A percentile compares a stretch with the other conserved stretches of the same genome.
phyloP scores from a whole-genome alignment of 1,140 invertebrate species.

The Lineus longissimus region DNA sequence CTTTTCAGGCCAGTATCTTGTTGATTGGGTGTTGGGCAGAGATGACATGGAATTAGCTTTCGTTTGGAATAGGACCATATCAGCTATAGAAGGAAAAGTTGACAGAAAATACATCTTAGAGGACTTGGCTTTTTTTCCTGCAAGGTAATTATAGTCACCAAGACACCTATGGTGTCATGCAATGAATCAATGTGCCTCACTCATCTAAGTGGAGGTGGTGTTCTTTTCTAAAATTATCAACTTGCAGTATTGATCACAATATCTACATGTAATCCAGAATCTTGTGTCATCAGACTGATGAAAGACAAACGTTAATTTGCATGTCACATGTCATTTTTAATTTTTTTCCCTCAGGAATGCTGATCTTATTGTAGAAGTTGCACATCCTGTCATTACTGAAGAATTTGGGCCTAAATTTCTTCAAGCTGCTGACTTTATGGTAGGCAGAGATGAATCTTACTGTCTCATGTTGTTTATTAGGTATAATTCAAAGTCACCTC shows the following conservation, averaged over 20 bases:
- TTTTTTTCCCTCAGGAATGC: constrained; percentile 40
- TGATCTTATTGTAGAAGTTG: constrained; percentile 63
- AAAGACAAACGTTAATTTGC: neutral
- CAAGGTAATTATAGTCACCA: constrained; percentile 25
- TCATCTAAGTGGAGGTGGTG: too few relatives aligned
- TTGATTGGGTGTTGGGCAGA: constrained; percentile 43
- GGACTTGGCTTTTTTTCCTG: constrained; percentile 45
- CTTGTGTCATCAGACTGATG: neutral
- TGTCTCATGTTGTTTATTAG: too few relatives aligned
- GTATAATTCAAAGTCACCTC: too few relatives aligned
- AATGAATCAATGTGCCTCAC: too few relatives aligned
- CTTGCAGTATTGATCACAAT: too few relatives aligned
- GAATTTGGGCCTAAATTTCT: constrained; percentile 57
- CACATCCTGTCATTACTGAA: constrained; percentile 59
- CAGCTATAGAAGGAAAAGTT: constrained; percentile 36
- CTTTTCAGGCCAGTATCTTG: constrained; percentile 55
- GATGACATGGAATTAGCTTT: constrained; percentile 54
- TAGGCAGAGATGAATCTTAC: too few relatives aligned
- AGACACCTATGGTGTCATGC: too few relatives aligned
- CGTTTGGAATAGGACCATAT: constrained; percentile 59
- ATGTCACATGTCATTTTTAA: neutral
- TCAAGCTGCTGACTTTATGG: constrained; percentile 55
- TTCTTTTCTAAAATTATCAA: too few relatives aligned
- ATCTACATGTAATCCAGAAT: neutral
- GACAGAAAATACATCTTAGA: constrained; percentile 44